A percentile compares a stretch with the other conserved stretches of the same genome.
phyloP scores from a whole-genome alignment of 2,888 invertebrate species.

The Griposia aprilina region DNA sequence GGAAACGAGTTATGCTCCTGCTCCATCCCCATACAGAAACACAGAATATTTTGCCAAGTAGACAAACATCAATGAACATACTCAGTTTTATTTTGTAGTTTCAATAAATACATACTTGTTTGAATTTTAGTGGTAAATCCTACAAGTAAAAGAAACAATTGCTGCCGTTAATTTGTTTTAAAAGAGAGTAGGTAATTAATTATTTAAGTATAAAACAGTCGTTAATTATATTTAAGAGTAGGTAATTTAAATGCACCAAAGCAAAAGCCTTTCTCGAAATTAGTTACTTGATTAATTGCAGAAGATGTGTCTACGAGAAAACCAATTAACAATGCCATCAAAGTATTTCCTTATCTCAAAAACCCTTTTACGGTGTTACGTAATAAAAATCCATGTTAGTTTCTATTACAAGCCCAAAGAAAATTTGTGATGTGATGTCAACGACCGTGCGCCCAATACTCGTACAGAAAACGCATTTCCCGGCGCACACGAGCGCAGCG shows the following conservation, averaged over 20 bases:
- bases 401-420: conserved; percentile 70
- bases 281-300: background rate
- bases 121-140: background rate
- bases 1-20: conserved; percentile 18
- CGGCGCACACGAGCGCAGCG: conserved; percentile 82
- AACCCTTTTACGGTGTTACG: conserved; percentile 27
- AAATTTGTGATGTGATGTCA: conserved; percentile 85
- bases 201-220: background rate
- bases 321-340: conserved; percentile 21
- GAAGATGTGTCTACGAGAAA: conserved; percentile 7
- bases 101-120: conserved; percentile 1
- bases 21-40: conserved; percentile 10
- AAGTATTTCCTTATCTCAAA: conserved; percentile 24
- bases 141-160: conserved; percentile 2
- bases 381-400: conserved; percentile 41
- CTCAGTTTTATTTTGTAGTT: background rate
- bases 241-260: background rate
- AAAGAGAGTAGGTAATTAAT: background rate
- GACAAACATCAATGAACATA: conserved; percentile 24
- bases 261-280: background rate
- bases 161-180: background rate
- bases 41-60: conserved; percentile 39
- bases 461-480: conserved; percentile 89
- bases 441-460: conserved; percentile 89
- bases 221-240: background rate